Evolutionary conservation across 2,888 invertebrate genomes (phyloP).

Genomic region (Tetrapedia diversipes): DNA sequence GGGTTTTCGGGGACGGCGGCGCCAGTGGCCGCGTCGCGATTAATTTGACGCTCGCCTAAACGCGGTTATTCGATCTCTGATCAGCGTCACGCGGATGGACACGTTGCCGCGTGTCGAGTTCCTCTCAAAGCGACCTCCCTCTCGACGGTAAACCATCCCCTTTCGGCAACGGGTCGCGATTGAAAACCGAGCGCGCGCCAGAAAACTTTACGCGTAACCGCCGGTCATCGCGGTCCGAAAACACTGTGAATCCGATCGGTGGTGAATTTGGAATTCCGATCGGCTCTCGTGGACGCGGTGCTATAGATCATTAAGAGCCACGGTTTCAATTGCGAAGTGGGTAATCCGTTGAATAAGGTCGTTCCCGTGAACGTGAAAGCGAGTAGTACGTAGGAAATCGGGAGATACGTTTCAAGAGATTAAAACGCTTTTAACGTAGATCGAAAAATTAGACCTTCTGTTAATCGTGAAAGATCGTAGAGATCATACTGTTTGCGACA

Average conservation of each 20-base stretch:
- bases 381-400: too few species aligned
- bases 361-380: too few species aligned
- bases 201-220: background rate
- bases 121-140: conserved; percentile 4
- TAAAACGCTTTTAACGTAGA: too few species aligned
- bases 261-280: background rate
- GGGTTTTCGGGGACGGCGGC: conserved; percentile 40
- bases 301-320: background rate
- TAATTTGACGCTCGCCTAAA: conserved; percentile 54
- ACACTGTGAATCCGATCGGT: background rate
- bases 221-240: background rate
- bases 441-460: too few species aligned
- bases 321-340: too few species aligned
- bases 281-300: too few species aligned
- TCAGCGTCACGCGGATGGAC: conserved; percentile 30
- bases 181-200: background rate
- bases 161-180: background rate
- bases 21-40: conserved; percentile 24
- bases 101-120: conserved; percentile 39
- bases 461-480: too few species aligned
- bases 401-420: too few species aligned
- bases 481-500: too few species aligned
- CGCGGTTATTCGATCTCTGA: conserved; percentile 39
- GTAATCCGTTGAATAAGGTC: too few species aligned
- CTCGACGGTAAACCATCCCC: background rate